Evolutionary conservation across 2,113 vertebrate genomes (phyloP).

Genomic region (Ctenomys sociabilis): DNA sequence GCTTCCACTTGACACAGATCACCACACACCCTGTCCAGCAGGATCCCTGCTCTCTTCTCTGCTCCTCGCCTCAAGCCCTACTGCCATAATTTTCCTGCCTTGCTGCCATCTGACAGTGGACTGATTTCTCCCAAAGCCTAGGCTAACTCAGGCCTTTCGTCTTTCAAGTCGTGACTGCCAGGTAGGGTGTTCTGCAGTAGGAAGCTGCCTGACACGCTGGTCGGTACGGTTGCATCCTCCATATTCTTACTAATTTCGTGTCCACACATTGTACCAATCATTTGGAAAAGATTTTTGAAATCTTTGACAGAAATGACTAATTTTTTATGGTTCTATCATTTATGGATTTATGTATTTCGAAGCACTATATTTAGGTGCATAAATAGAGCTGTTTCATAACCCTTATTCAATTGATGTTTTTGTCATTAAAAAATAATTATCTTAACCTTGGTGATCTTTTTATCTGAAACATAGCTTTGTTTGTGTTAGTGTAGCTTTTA

Average conservation of each 20-base stretch:
- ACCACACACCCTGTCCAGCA: not conserved
- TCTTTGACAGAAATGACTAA: not conserved
- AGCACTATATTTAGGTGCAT: not conserved
- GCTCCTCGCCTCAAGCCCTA: not conserved
- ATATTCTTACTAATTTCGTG: constrained; percentile 11
- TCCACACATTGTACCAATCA: not conserved
- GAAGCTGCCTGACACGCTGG: not conserved
- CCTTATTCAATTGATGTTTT: not conserved
- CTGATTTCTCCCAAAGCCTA: not conserved
- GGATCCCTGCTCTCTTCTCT: not conserved
- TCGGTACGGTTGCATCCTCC: not conserved
- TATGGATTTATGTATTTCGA: constrained; percentile 11
- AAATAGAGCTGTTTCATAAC: constrained; percentile 31
- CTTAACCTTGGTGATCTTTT: not conserved
- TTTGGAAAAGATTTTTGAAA: not conserved
- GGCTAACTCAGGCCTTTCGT: not conserved
- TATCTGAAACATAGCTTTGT: not conserved
- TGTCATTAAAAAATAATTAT: not conserved
- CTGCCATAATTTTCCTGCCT: not conserved
- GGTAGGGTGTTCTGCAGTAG: not conserved
- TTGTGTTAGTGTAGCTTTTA: not conserved
- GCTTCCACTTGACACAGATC: not conserved
- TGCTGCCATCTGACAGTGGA: not conserved
- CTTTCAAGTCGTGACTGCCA: not conserved
- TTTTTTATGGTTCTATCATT: not conserved